Evolutionary conservation across 2,888 invertebrate genomes (phyloP).

Genomic region (Timema cristinae): DNA sequence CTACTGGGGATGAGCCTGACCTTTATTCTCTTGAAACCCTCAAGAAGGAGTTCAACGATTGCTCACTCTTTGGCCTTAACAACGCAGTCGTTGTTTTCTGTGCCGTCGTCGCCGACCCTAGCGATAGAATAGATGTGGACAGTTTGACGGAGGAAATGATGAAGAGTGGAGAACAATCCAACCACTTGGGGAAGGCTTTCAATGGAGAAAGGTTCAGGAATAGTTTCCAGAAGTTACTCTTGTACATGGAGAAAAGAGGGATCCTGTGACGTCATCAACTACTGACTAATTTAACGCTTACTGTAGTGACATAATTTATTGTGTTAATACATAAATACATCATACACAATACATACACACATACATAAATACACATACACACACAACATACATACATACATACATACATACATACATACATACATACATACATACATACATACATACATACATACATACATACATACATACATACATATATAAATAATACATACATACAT

Average conservation of each 20-base stretch:
- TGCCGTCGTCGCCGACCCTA: constrained; percentile 24
- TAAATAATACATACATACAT: too few species aligned
- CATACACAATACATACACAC: too few species aligned
- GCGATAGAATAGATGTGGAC: constrained; percentile 23
- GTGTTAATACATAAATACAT: too few species aligned
- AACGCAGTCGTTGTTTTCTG: constrained; percentile 23
- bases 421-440: too few species aligned
- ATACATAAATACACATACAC: too few species aligned
- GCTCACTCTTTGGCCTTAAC: constrained; percentile 28
- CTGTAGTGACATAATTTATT: too few species aligned
- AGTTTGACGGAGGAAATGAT: not conserved
- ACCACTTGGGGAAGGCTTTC: constrained; percentile 15
- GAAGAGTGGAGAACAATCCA: constrained; percentile 5
- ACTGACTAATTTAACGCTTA: too few species aligned
- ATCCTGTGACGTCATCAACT: too few species aligned
- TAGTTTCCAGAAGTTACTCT: constrained; percentile 18
- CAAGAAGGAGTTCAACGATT: constrained; percentile 27
- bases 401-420: too few species aligned
- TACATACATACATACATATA: too few species aligned
- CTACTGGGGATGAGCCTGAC: constrained; percentile 10
- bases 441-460: too few species aligned
- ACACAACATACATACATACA: too few species aligned
- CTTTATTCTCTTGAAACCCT: constrained; percentile 28
- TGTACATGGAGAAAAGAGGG: constrained; percentile 6
- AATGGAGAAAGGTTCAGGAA: constrained; percentile 14